Base-by-base conservation (phyloP, 2,888 invertebrate genomes). In the Machimus atricapillus region DNA sequence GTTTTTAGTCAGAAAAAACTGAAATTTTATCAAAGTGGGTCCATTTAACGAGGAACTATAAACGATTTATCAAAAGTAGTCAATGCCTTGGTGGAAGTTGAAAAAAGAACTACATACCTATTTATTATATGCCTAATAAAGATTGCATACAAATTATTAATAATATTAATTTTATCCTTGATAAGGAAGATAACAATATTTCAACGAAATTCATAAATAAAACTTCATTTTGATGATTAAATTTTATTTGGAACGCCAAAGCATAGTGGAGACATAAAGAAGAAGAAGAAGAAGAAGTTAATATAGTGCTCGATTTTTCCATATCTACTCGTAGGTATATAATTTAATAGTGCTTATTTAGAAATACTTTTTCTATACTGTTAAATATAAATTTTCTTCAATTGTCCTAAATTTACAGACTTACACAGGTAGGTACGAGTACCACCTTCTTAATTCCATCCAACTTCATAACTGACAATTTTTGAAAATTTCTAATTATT, bases 401-500 rank as follows among this genome's bases (percentile, higher is more conserved):
- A 79, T 31, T 23, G 27, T 7, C 79, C 27, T 40, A 4, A 79
- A 23, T 43, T 79, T 40, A 79, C 79, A 31, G 79, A 46, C 16
- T 43, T 46, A 43, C 46, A 46, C 16, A 19, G 43, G 12, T 31
- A 46, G 14, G 14, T 46, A 46, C 43, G 31, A 46, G 14, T 46
- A 46, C 43, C 46, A 46, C 43, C 52, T 23, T 12, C 14, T 46
- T 27, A 40, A 5, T 79, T 46, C 40, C 7, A 2, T 23, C 46
- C 79, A 12, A 14, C 14, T 66, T 66, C 27, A 19, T 12, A 23
- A 66, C 56, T 82, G 52, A 73, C 37, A 40, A 66, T 37, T 83
- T 34, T 66, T 66, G 34, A 66, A 74, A 73, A 78, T 58, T 77
- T 73, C 37, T 78, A 86, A 31, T 86, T 86, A 86, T 86, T 86